Evolutionary conservation across 2,113 vertebrate genomes (phyloP).

Genomic region (Plecturocebus donacophilus): DNA sequence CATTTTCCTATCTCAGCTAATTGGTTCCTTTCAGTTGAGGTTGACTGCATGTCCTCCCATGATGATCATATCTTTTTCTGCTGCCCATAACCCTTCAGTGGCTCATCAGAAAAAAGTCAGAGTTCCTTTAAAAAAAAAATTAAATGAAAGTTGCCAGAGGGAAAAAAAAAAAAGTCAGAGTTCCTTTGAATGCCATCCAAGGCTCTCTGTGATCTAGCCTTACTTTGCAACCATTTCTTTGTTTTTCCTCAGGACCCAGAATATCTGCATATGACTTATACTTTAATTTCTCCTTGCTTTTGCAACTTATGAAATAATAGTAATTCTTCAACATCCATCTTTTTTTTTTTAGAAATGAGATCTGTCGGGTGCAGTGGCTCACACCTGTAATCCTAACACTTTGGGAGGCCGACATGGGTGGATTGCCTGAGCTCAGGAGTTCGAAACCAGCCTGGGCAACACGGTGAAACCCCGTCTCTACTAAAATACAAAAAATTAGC

Average conservation of each 20-base stretch:
- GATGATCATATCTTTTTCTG: background rate
- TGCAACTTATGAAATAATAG: constrained; percentile 11
- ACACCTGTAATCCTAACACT: too few species aligned
- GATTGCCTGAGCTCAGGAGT: too few species aligned
- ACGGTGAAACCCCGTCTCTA: too few species aligned
- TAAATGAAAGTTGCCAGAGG: too few species aligned
- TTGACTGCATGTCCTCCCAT: background rate
- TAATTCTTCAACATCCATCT: background rate
- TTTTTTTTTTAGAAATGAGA: background rate
- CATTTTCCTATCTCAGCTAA: background rate
- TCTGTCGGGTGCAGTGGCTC: too few species aligned
- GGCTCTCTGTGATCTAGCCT: background rate
- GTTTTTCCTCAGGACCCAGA: background rate
- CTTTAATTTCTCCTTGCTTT: constrained; percentile 1
- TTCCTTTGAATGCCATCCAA: constrained; percentile 7
- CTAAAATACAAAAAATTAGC: too few species aligned
- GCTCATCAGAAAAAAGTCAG: background rate
- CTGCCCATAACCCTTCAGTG: background rate
- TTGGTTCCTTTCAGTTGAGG: constrained; percentile 21
- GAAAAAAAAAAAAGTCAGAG: background rate
- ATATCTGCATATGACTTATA: background rate
- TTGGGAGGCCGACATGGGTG: too few species aligned
- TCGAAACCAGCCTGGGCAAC: too few species aligned
- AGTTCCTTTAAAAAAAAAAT: background rate
- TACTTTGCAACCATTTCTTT: background rate